Evolutionary conservation across 2,113 vertebrate genomes (phyloP), one percentile per base, ranked within the genome.

Genomic region (Phocoena phocoena): DNA sequence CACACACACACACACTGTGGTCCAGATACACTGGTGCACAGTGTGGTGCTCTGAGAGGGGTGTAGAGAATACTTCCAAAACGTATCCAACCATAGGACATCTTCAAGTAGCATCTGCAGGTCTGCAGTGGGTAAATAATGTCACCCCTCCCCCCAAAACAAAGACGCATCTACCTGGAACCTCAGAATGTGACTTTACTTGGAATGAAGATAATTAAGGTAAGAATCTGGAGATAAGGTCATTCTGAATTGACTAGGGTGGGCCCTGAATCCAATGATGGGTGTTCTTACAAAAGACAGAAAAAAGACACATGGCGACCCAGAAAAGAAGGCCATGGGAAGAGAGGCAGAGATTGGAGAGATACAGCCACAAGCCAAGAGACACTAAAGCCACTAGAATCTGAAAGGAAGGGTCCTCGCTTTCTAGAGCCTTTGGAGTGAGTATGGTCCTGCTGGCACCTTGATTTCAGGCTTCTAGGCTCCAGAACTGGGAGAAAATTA

Each of bases 81-180:
- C 3, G 1, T 58, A 62, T 41, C 47, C 68, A 88, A 68, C 50
- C 18, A 47, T 2, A 8, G 6, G 28, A n/a, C 31, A 36, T 84
- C 53, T 88, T 91, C 18, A n/a, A 70, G 53, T 6, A 80, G 7
- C 33, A 21, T 74, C 84, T 65, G 4, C 0, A 67, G 13, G 10
- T 79, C 68, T 58, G 20, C 67, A 53, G 28, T 23, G 74, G 12
- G 47, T 80, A 81, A 58, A 41, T 33, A 80, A 80, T n/a, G 50
- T 25, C 36, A 38, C 33, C 2, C 5, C 8, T 18, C 5, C 60
- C 2, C 6, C 15, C 0, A 0, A 31, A 62, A 74, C 7, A 33
- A 91, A 65, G 63, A 13, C 38, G 36, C 25, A 11, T 65, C 44
- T 41, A 33, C 70, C 38, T 60, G 41, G 80, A 84, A 74, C 41